Percentiles rank a stretch among this genome's conserved stretches.
These are phyloP conservation scores for Acanthosepion lycidas DNA, from an alignment of 2,888 invertebrate species.

Conservation along the genomic window DNA sequence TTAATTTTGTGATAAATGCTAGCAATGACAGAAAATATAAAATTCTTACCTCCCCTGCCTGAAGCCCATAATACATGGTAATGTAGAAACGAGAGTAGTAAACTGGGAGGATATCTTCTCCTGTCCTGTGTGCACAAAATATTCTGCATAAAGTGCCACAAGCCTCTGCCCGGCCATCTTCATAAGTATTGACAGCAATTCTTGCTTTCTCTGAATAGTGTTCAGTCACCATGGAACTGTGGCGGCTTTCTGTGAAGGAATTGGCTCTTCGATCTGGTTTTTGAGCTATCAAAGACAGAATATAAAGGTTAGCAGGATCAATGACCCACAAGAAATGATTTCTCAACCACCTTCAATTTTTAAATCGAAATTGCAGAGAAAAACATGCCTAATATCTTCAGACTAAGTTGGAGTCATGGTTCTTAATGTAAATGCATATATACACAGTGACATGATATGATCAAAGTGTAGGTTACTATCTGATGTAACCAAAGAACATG, in stretches of 20 bases:
- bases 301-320: not conserved
- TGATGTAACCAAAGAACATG: too few species aligned
- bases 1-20: too few species aligned
- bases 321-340: not conserved
- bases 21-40: too few species aligned
- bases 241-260: constrained; percentile 70
- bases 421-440: too few species aligned
- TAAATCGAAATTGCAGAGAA: not conserved
- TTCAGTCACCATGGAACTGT: constrained; percentile 65
- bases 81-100: constrained; percentile 95
- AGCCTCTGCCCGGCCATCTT: constrained; percentile 90
- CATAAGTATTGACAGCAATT: constrained; percentile 66
- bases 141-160: constrained; percentile 95
- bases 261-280: constrained; percentile 65
- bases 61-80: constrained; percentile 89
- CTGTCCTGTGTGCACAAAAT: constrained; percentile 95
- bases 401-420: too few species aligned
- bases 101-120: constrained; percentile 91
- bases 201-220: constrained; percentile 57
- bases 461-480: too few species aligned
- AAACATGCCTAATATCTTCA: not conserved
- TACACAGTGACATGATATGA: too few species aligned
- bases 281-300: not conserved
- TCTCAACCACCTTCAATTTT: not conserved
- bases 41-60: constrained; percentile 76